Percentiles rank a stretch among this genome's conserved stretches.
Conservation (phyloP, 1,140 invertebrate species). For the Coptotermes formosanus region DNA sequence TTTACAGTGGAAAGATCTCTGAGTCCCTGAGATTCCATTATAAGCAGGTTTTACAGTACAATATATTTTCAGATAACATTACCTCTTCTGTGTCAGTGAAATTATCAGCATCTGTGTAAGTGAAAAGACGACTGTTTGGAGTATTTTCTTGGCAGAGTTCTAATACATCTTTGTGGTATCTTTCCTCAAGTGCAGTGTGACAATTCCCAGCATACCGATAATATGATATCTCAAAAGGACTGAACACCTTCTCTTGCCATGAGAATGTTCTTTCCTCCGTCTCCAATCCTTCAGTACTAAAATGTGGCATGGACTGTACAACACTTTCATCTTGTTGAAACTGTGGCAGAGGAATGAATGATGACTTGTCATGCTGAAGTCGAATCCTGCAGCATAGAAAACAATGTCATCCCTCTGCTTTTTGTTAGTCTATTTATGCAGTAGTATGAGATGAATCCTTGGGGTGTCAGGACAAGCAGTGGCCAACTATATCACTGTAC, state of each 20-base stretch:
- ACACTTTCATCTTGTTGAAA: slow-evolving; percentile 17
- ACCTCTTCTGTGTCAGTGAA: slow-evolving; percentile 37
- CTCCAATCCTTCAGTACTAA: slow-evolving; percentile 44
- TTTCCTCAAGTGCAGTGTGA: slow-evolving; percentile 43
- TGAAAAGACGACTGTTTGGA: slow-evolving; percentile 42
- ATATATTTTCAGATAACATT: neutral
- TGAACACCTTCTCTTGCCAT: slow-evolving; percentile 52
- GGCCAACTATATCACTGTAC: neutral
- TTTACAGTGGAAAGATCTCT: neutral
- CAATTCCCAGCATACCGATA: slow-evolving; percentile 49
- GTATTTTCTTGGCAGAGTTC: slow-evolving; percentile 4
- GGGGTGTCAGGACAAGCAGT: slow-evolving; percentile 26
- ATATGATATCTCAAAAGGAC: slow-evolving; percentile 45
- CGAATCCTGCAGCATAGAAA: slow-evolving; percentile 43
- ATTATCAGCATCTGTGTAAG: slow-evolving; percentile 45
- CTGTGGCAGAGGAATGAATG: slow-evolving; percentile 44
- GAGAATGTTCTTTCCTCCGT: slow-evolving; percentile 44
- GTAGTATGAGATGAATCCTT: slow-evolving; percentile 38
- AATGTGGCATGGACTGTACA: slow-evolving; percentile 36
- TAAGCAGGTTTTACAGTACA: neutral
- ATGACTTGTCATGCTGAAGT: slow-evolving; percentile 48
- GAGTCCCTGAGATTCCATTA: neutral
- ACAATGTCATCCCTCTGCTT: too few species aligned
- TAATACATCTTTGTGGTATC: slow-evolving; percentile 43
- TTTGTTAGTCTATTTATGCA: too few species aligned